These are phyloP conservation scores for Shargacucullia verbasci DNA, from an alignment of 2,888 invertebrate species.

Conservation along the genomic window DNA sequence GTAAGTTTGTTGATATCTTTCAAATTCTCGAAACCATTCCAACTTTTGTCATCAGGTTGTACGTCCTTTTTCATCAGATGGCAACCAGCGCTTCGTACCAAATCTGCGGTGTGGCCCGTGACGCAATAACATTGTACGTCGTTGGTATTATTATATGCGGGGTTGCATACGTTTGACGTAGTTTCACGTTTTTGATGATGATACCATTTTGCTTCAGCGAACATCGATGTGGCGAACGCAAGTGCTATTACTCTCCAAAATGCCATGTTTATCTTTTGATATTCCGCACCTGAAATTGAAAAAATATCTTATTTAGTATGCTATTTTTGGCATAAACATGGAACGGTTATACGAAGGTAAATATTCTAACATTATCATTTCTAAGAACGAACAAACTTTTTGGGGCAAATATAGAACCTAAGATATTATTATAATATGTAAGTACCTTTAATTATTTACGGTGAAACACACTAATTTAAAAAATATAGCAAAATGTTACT, in stretches of 20 bases:
- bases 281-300: constrained; percentile 67
- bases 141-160: constrained; percentile 70
- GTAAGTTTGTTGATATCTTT: constrained; percentile 90
- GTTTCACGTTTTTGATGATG: constrained; percentile 71
- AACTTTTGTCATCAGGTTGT: constrained; percentile 89
- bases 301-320: constrained; percentile 36
- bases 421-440: too few relatives aligned
- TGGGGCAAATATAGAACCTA: too few relatives aligned
- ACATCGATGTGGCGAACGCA: constrained; percentile 63
- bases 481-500: too few relatives aligned
- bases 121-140: constrained; percentile 79
- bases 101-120: constrained; percentile 57
- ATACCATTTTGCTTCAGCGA: constrained; percentile 70
- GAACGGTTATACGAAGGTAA: too few relatives aligned
- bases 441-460: too few relatives aligned
- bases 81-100: constrained; percentile 91
- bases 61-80: constrained; percentile 90
- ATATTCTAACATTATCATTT: too few relatives aligned
- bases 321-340: not conserved
- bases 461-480: too few relatives aligned
- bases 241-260: constrained; percentile 70
- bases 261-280: constrained; percentile 61
- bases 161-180: constrained; percentile 70
- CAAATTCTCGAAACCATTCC: constrained; percentile 91
- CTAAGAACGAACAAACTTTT: too few relatives aligned